phyloP scores from a whole-genome alignment of 2,797 vertebrate genomes.

The Phrynocephalus forsythii region DNA sequence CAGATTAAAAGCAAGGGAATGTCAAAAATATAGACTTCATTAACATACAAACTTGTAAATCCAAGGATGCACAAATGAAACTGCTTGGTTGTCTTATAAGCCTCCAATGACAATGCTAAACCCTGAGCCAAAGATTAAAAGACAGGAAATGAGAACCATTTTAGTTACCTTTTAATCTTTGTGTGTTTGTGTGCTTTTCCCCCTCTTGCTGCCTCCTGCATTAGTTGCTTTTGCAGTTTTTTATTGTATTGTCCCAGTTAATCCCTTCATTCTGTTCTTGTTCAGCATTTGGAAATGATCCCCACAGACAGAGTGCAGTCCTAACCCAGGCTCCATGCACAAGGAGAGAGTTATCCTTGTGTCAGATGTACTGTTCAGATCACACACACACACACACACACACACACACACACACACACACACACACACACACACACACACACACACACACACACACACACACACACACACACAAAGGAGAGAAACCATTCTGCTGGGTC shows the following conservation, averaged over 20 bases:
- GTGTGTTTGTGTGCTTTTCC: conserved; percentile 56
- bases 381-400: conserved; percentile 68
- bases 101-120: conserved; percentile 65
- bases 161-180: conserved; percentile 87
- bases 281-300: conserved; percentile 68
- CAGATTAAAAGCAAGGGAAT: conserved; percentile 40
- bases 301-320: conserved; percentile 75
- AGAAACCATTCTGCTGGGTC: conserved; percentile 80
- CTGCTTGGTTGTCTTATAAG: conserved; percentile 51
- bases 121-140: conserved; percentile 60
- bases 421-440: conserved; percentile 64
- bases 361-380: conserved; percentile 79
- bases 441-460: conserved; percentile 71
- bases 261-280: conserved; percentile 73
- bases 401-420: conserved; percentile 71
- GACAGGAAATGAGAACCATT: conserved; percentile 69
- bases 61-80: conserved; percentile 50
- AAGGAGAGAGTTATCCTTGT: conserved; percentile 79
- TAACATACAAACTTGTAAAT: not conserved
- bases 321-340: conserved; percentile 84
- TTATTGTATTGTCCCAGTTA: conserved; percentile 75
- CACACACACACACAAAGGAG: not conserved
- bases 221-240: conserved; percentile 67
- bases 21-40: conserved; percentile 20
- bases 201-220: conserved; percentile 77